Evolutionary conservation across 2,113 vertebrate species (phyloP), one percentile per base, ranked within the genome.

Genomic region (Ammodytes marinus): DNA sequence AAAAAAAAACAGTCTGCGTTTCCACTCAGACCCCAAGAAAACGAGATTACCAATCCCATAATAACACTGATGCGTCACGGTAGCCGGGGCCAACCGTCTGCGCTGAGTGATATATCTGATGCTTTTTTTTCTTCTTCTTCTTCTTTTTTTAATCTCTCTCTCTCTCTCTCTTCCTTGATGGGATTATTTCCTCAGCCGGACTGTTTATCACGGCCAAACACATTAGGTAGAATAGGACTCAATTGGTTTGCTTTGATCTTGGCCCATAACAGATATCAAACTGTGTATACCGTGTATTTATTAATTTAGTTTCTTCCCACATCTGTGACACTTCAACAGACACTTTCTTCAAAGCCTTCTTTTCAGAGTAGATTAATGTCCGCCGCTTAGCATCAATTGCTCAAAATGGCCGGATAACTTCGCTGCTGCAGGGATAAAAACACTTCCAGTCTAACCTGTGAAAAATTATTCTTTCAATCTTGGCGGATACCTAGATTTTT

Each of bases 181-280:
- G 94, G 92, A 93, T 94, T 94, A 93, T 92, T 91, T 79, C 86
- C 72, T 89, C 74, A 87, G 90, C 76, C 61, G 47, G 92, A 93
- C 93, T 92, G 91, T 93, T 93, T 91, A 94, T 92, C 91, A 93
- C 84, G 86, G 85, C 53, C 89, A 90, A 93, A 93, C 91, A 93
- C 90, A 94, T 93, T 91, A 90, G 90, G 83, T 90, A 91, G 89
- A 93, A 91, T 90, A 88, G 84, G 83, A 89, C 89, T 90, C 91
- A 89, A 93, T 92, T 88, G 91, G 89, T 86, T 87, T 77, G 81
- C 91, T 93, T 93, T 92, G 86, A 93, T 94, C 91, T 84, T n/a
- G 78, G 87, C 85, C 92, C 85, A 83, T 84, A 83, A 85, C 68
- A 83, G 84, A 93, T 92, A 93, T 89, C 88, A 90, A 91, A 93